phyloP scores from a whole-genome alignment of 2,888 invertebrate species.

The Stictocephala bisonia region DNA sequence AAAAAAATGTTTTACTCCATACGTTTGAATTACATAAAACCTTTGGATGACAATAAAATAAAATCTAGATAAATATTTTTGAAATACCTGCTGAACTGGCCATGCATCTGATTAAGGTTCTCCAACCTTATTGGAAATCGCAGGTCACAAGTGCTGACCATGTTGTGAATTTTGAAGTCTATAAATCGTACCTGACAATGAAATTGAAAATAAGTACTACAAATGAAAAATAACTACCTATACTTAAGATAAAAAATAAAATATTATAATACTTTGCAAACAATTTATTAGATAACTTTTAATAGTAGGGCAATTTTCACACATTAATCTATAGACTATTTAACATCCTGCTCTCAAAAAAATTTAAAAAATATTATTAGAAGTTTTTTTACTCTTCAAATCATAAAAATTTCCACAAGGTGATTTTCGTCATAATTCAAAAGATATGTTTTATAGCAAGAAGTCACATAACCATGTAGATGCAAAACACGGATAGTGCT shows the following conservation, averaged over 20 bases:
- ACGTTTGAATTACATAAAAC: neutral
- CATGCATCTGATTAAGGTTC: constrained; percentile 79
- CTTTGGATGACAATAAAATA: constrained; percentile 17
- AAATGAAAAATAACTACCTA: too few relatives aligned
- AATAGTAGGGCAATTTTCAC: too few relatives aligned
- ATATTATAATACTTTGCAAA: neutral
- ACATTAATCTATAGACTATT: too few relatives aligned
- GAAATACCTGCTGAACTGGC: constrained; percentile 69
- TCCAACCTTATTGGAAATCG: constrained; percentile 85
- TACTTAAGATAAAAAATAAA: too few relatives aligned
- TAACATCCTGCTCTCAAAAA: too few relatives aligned
- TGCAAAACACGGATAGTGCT: too few relatives aligned
- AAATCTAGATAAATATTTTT: constrained; percentile 36
- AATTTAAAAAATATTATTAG: too few relatives aligned
- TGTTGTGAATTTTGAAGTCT: constrained; percentile 86
- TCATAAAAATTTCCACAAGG: too few relatives aligned
- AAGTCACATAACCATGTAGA: too few relatives aligned
- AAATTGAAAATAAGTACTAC: constrained; percentile 42
- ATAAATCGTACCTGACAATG: constrained; percentile 77
- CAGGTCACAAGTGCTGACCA: constrained; percentile 89
- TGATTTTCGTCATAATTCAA: too few relatives aligned
- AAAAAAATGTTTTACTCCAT: neutral
- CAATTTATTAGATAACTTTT: neutral
- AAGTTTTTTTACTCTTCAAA: too few relatives aligned
- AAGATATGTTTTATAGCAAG: too few relatives aligned